Percentiles rank a stretch among this genome's conserved stretches.
Evolutionary conservation across 2,113 vertebrate genomes (phyloP).

Genomic region (Copsychus sechellarum): DNA sequence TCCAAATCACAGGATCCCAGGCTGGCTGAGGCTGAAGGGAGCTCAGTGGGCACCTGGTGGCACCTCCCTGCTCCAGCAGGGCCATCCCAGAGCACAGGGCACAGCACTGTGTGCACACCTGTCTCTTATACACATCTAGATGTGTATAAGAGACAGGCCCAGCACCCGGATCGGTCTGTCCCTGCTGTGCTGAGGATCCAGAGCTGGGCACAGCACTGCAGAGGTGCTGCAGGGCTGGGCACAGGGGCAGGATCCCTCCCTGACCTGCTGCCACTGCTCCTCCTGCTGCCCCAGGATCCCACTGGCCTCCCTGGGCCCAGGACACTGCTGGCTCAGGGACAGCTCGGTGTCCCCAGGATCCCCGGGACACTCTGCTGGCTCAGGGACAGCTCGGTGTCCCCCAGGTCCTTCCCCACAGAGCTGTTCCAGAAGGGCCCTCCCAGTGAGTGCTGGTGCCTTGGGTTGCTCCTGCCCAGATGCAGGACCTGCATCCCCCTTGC

Average conservation of each 20-base stretch:
- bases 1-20: no score
- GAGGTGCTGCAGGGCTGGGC: not conserved
- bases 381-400: not conserved
- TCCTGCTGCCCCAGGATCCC: not conserved
- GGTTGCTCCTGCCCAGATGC: not conserved
- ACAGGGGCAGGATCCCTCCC: not conserved
- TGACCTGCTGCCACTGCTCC: not conserved
- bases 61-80: no score
- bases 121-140: no score
- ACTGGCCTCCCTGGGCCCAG: not conserved
- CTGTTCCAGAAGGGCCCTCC: not conserved
- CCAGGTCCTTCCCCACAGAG: not conserved
- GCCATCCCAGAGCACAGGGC: no score
- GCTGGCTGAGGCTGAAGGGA: no score
- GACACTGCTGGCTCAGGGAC: not conserved
- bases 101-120: no score
- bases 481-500: no score
- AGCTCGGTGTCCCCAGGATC: not conserved
- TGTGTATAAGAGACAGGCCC: no score
- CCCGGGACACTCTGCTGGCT: not conserved
- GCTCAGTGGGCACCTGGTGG: no score
- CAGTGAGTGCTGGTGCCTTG: not conserved
- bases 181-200: no score
- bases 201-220: not conserved
- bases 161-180: no score